Conservation (phyloP, 2,797 vertebrate species). For the Aeoliscus strigatus region DNA sequence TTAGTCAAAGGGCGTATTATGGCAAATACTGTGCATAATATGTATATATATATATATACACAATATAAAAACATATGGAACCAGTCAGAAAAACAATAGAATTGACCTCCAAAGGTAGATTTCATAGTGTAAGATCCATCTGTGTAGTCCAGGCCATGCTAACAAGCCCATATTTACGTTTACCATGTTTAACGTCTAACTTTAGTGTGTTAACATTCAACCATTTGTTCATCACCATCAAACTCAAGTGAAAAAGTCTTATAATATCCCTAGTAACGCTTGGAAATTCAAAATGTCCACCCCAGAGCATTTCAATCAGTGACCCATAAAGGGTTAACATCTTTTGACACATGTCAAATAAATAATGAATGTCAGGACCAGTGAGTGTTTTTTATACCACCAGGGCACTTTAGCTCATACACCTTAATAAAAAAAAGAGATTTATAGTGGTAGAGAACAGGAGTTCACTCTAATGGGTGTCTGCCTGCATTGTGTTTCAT, state of each 20-base stretch:
- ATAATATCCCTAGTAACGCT: no score
- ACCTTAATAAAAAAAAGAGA: slow-evolving; percentile 37
- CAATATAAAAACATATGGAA: slow-evolving; percentile 29
- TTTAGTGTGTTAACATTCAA: no score
- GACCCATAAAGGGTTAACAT: no score
- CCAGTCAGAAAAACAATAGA: slow-evolving; percentile 12
- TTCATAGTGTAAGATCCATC: slow-evolving; percentile 3
- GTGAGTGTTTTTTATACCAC: slow-evolving; percentile 41
- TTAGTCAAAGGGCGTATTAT: slow-evolving; percentile 24
- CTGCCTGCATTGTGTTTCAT: slow-evolving; percentile 52
- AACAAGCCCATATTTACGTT: background rate
- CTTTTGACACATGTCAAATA: slow-evolving; percentile 6
- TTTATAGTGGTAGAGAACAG: slow-evolving; percentile 57
- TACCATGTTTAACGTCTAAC: no score
- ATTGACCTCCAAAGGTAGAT: slow-evolving; percentile 8
- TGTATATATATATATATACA: no score
- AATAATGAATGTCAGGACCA: slow-evolving; percentile 27
- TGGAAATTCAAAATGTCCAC: no score
- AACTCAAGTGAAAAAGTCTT: no score
- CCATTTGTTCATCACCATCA: no score
- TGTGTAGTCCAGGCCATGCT: background rate
- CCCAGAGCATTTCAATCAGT: no score
- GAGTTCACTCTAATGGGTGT: slow-evolving; percentile 60
- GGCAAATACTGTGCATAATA: slow-evolving; percentile 12
- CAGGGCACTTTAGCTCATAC: slow-evolving; percentile 22